Evolutionary conservation across 2,888 invertebrate genomes (phyloP).

Genomic region (Amblyteles armatorius): DNA sequence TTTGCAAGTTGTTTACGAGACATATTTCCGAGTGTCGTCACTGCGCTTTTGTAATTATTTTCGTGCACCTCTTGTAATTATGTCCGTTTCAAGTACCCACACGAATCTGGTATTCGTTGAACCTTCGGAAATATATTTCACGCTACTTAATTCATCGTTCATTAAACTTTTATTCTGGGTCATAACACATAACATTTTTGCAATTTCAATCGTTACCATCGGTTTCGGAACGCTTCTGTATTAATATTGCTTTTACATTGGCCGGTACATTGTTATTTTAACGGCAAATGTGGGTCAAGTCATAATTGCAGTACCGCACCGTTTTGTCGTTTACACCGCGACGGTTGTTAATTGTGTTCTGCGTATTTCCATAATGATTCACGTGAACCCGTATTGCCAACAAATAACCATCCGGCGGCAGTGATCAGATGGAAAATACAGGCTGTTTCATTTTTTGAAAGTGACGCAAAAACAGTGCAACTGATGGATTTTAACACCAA

Average conservation of each 20-base stretch:
- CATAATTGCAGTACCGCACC: background rate
- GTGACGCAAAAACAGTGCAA: background rate
- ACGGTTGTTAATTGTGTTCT: background rate
- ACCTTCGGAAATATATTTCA: background rate
- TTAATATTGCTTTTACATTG: background rate
- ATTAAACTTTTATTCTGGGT: background rate
- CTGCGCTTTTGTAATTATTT: background rate
- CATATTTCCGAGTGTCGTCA: slow-evolving; percentile 9
- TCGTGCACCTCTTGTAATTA: too few species aligned
- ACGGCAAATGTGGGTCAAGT: background rate
- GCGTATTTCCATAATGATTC: background rate
- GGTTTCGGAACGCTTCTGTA: background rate
- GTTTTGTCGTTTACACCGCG: background rate
- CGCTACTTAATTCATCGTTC: background rate
- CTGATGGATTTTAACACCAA: background rate
- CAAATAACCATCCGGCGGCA: background rate
- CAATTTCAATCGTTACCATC: background rate
- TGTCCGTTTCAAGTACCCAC: too few species aligned
- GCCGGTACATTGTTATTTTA: background rate
- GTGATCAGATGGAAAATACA: background rate
- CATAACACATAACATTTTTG: too few species aligned
- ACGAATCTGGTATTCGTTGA: too few species aligned
- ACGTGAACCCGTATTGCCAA: background rate
- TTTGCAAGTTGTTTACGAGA: background rate
- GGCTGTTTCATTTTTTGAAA: background rate